Evolutionary conservation across 2,113 vertebrate genomes (phyloP), one percentile per base, ranked within the genome.

Genomic region (Muntiacus muntjak): DNA sequence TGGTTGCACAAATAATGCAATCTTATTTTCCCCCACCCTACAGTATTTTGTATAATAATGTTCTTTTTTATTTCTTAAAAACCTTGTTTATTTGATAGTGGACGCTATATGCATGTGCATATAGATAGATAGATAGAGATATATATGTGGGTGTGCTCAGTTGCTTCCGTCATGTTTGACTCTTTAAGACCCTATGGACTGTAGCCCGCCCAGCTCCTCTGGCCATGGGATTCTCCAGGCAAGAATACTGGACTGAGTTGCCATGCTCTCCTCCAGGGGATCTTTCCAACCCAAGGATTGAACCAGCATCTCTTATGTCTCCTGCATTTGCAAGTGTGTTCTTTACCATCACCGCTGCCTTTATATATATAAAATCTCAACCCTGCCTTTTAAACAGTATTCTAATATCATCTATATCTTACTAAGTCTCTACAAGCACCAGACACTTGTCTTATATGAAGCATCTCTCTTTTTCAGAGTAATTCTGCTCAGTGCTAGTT

Each of bases 101-200:
- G 17, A 79, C 28, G 23, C 7, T 47, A 30, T 79, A 78, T 47
- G 15, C 4, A 50, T 47, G 43, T 47, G 4, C 28, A 45, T 28
- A 76, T 45, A 45, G 5, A 76, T 26, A 43, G 5, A 43, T 14
- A 43, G 36, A 76, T 23, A 40, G 25, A 74, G 5, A 43, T 40
- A 43, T 26, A 76, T 43, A 76, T 26, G 23, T 76, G 17, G 19
- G 9, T 71, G 64, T n/a, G 19, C 17, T 71, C 64, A 36, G n/a
- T 23, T 5, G 11, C 64, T 71, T 36, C n/a, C 11, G 4, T 36
- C 4, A 11, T 36, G 5, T 71, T 19, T 0, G 2, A 23, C 9
- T 71, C n/a, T 71, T 71, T 71, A 36, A 71, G 64, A n/a, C 62
- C 62, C 33, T n/a, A 67, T n/a, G 3, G 33, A 71, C n/a, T 71